Percentiles rank a stretch among this genome's conserved stretches.
Evolutionary conservation across 2,888 invertebrate species (phyloP).

Genomic region (Eutolmus rufibarbis): DNA sequence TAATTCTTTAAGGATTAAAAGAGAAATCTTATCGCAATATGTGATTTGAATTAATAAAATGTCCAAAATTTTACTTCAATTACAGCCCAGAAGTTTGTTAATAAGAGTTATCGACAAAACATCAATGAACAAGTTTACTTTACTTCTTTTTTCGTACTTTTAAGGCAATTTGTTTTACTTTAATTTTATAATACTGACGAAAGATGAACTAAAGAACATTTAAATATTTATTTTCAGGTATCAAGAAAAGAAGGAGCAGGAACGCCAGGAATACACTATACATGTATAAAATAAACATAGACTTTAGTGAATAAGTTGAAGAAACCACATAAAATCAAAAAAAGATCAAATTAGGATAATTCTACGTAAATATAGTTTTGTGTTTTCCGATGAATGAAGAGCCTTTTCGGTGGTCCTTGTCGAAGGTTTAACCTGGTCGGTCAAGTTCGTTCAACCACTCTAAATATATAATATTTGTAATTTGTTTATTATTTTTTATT

Average conservation of each 20-base stretch:
- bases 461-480: background rate
- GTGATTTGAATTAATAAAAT: no score
- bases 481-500: background rate
- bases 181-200: background rate
- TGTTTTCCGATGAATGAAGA: background rate
- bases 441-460: background rate
- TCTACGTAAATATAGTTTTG: background rate
- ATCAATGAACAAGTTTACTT: no score
- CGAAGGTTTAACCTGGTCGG: background rate
- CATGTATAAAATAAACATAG: slow-evolving; percentile 65
- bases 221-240: slow-evolving; percentile 64
- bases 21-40: no score
- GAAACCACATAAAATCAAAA: background rate
- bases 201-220: background rate
- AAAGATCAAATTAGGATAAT: background rate
- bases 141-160: no score
- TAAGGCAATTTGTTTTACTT: background rate
- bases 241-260: slow-evolving; percentile 76
- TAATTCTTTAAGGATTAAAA: no score
- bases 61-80: no score
- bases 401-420: background rate
- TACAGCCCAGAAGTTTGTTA: no score
- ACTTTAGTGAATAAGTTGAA: slow-evolving; percentile 12
- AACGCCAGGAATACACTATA: slow-evolving; percentile 77
- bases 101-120: no score